Evolutionary conservation across 2,113 vertebrate species (phyloP).

Genomic region (Eurypyga helias): DNA sequence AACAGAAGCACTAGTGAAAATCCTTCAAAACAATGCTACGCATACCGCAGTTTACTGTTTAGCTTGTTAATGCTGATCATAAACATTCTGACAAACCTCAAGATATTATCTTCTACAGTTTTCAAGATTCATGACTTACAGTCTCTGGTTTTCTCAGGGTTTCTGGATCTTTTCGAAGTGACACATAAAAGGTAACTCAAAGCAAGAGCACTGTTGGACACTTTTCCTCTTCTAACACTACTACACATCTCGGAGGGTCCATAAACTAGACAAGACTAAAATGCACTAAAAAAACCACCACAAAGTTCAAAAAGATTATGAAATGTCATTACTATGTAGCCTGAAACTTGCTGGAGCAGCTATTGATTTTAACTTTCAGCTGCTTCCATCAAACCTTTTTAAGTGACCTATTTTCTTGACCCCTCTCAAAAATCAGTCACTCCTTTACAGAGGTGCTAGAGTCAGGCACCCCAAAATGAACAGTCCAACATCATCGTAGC

Average conservation of each 20-base stretch:
- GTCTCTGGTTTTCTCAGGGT: neutral
- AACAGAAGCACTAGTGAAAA: neutral
- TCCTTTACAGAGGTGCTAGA: neutral
- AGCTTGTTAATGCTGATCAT: neutral
- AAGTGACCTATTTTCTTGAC: neutral
- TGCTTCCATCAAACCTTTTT: neutral
- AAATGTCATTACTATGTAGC: neutral
- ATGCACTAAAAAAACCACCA: neutral
- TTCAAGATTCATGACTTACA: neutral
- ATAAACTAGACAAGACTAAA: neutral
- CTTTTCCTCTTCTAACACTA: neutral
- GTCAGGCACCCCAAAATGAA: neutral
- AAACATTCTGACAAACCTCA: neutral
- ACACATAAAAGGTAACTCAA: neutral
- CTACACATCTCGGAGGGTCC: neutral
- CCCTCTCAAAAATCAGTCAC: neutral
- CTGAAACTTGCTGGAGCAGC: neutral
- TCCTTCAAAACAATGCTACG: neutral
- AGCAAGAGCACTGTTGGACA: fast-evolving
- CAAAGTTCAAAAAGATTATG: neutral
- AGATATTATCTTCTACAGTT: neutral
- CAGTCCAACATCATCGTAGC: neutral
- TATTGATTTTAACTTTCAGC: neutral
- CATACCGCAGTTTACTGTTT: neutral
- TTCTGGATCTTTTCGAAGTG: neutral